Conservation (phyloP, 1,140 invertebrate genomes). For the Andrena cerasifolii region DNA sequence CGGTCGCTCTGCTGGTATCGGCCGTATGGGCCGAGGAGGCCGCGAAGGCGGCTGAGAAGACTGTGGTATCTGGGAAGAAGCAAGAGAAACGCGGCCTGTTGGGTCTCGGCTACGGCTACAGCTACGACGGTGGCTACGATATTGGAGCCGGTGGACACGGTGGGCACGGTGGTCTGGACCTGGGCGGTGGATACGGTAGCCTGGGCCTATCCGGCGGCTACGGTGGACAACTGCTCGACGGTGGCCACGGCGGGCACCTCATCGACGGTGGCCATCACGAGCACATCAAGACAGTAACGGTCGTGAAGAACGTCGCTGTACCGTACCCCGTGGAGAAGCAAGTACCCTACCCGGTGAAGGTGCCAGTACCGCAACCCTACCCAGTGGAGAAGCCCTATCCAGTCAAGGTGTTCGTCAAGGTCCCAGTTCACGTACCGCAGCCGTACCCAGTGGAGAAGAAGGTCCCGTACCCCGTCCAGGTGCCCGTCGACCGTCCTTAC, state of each 20-base stretch:
- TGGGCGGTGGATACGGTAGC: conserved; percentile 62
- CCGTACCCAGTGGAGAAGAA: conserved; percentile 79
- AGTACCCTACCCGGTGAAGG: conserved; percentile 81
- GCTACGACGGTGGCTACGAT: conserved; percentile 84
- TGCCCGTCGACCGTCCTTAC: conserved; percentile 84
- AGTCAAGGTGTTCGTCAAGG: conserved; percentile 81
- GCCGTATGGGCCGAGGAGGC: conserved; percentile 85
- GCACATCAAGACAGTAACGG: conserved; percentile 87
- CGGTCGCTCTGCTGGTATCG: conserved; percentile 87
- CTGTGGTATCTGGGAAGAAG: conserved; percentile 81
- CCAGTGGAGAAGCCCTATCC: conserved; percentile 79
- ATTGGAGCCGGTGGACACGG: conserved; percentile 78
- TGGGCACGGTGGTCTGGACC: too few relatives aligned
- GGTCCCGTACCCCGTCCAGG: conserved; percentile 77
- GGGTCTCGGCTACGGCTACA: conserved; percentile 84
- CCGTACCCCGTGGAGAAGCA: conserved; percentile 80
- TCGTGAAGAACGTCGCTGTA: conserved; percentile 85
- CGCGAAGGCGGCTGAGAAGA: conserved; percentile 84
- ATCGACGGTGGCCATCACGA: conserved; percentile 73
- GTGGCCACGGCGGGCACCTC: conserved; percentile 72
- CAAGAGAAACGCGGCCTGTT: conserved; percentile 85
- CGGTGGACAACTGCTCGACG: conserved; percentile 59
- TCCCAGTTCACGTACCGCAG: conserved; percentile 87
- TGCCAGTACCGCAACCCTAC: conserved; percentile 86
- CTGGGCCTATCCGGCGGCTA: conserved; percentile 61